Evolutionary conservation across 2,888 invertebrate genomes (phyloP), one percentile per base, ranked within the genome.

Genomic region (Ennomos fuscantarius): DNA sequence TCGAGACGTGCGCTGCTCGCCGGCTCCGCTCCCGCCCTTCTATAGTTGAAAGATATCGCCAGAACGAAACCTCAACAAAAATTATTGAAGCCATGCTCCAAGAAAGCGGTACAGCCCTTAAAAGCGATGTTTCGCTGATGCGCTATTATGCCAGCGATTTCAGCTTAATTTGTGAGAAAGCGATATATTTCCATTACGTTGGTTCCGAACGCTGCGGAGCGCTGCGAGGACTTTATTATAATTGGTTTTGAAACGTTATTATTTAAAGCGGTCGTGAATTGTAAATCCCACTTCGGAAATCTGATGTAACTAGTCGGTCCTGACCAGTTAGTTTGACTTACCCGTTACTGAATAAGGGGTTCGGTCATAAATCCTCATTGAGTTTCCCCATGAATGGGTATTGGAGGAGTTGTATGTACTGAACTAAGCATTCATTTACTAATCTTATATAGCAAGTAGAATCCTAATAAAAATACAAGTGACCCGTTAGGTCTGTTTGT

Each of bases 51-150:
- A 31, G 12, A 32, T 31, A 11, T 2, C 41, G 9, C 34, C 24
- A 32, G 9, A 37, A 42, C 36, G 15, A 34, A 33, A 40, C 9
- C 40, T 11, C 37, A 5, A 40, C 35, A 42, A 48, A 54, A 6
- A 37, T 24, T 15, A 44, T 44, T 34, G 48, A 43, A 31, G n/a
- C 33, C 39, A 44, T 44, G 44, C 47, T 55, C 32, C 10, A 47
- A 54, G 42, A 15, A 54, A 62, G 44, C 39, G 40, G 34, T 45
- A 41, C 35, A 42, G 44, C 55, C 51, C 54, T 45, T 31, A 36
- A 49, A 42, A 54, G 58, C 61, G 48, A 9, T 48, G 43, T 6
- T 24, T 55, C 48, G 53, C 43, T 59, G 52, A 62, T 64, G 64
- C 64, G 48, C 46, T 41, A 51, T 60, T 54, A 52, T 55, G 43